phyloP scores from a whole-genome alignment of 2,113 vertebrate species.

The Aptenodytes patagonicus region DNA sequence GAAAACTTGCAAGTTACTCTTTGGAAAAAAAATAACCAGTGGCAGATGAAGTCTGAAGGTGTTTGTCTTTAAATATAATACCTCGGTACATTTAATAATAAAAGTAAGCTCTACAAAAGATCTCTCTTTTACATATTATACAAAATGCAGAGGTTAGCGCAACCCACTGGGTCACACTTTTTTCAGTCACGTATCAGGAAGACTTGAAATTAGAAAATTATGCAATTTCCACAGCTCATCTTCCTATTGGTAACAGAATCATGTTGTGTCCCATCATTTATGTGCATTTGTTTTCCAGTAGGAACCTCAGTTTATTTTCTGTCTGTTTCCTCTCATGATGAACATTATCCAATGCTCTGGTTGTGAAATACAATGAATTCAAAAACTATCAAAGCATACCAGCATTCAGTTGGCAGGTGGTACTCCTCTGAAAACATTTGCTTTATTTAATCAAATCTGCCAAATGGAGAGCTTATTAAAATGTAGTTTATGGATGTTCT shows the following conservation, averaged over 20 bases:
- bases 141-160: conserved; percentile 83
- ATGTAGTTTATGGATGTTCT: conserved; percentile 44
- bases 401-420: conserved; percentile 65
- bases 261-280: conserved; percentile 32
- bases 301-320: conserved; percentile 42
- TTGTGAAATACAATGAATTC: conserved; percentile 38
- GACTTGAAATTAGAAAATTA: conserved; percentile 87
- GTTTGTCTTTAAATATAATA: conserved; percentile 78
- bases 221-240: conserved; percentile 74
- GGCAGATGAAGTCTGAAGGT: conserved; percentile 74
- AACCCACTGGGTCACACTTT: conserved; percentile 73
- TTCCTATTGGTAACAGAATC: conserved; percentile 68
- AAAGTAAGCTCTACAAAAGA: conserved; percentile 90
- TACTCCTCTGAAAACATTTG: conserved; percentile 65
- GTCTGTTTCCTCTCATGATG: conserved; percentile 4
- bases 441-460: conserved; percentile 33
- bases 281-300: conserved; percentile 33
- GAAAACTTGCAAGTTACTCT: conserved; percentile 80
- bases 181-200: conserved; percentile 86
- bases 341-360: conserved; percentile 9
- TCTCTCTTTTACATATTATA: conserved; percentile 83
- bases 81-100: conserved; percentile 80
- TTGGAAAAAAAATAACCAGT: conserved; percentile 73
- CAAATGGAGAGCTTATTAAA: conserved; percentile 41
- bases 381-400: conserved; percentile 23